Evolutionary conservation across 2,888 invertebrate genomes (phyloP).

Genomic region (Lottia gigantea): DNA sequence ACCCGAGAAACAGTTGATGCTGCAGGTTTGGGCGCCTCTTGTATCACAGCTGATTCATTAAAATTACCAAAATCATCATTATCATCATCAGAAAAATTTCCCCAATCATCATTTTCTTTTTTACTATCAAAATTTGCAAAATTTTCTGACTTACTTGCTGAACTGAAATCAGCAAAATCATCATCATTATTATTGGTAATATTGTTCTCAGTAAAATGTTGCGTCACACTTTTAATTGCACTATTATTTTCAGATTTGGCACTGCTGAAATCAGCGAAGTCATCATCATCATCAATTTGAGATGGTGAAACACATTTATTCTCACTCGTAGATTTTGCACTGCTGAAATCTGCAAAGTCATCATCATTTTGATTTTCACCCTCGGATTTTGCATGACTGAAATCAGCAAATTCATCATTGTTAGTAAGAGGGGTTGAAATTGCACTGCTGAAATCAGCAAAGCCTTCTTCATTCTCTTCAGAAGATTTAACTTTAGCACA

Average conservation of each 20-base stretch:
- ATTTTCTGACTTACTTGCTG: slow-evolving; percentile 8
- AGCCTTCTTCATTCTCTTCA: neutral
- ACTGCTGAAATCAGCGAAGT: slow-evolving; percentile 27
- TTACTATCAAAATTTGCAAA: neutral
- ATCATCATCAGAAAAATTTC: slow-evolving; percentile 12
- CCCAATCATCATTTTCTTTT: neutral
- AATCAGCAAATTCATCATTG: slow-evolving; percentile 28
- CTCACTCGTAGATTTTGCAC: neutral
- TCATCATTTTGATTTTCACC: slow-evolving; percentile 16
- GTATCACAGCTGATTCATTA: slow-evolving; percentile 6
- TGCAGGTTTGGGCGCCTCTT: neutral
- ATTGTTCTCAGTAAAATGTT: no score
- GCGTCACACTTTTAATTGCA: no score
- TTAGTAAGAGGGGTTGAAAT: neutral
- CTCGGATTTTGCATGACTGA: slow-evolving; percentile 14
- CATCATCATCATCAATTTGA: slow-evolving; percentile 15
- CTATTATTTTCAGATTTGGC: neutral
- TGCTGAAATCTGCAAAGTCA: slow-evolving; percentile 24
- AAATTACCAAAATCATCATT: slow-evolving; percentile 20
- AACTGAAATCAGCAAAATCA: slow-evolving; percentile 24
- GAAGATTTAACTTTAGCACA: neutral
- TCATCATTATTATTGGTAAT: slow-evolving; percentile 12
- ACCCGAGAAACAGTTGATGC: no score
- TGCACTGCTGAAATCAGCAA: no score
- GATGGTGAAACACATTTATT: neutral